Evolutionary conservation across 2,113 vertebrate genomes (phyloP).

Genomic region (Baryphthengus martii): DNA sequence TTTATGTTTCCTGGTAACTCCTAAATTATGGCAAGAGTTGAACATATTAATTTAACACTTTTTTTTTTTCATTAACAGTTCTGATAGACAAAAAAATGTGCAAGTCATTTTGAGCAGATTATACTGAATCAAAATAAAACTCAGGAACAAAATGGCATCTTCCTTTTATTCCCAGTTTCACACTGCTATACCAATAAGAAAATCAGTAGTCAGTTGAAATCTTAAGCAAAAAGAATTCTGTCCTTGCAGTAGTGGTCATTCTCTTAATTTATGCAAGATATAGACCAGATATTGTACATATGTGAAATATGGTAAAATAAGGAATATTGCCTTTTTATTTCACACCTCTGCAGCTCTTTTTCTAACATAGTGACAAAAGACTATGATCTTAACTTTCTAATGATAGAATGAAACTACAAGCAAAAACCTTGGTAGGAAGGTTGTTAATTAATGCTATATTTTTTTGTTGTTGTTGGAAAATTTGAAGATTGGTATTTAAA

Average conservation of each 20-base stretch:
- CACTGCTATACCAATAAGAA: neutral
- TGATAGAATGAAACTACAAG: neutral
- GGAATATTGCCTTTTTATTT: neutral
- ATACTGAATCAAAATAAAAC: conserved; percentile 6
- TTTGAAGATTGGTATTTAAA: neutral
- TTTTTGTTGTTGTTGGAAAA: neutral
- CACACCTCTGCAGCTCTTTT: neutral
- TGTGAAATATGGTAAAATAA: neutral
- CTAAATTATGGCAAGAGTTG: conserved; percentile 38
- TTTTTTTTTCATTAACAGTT: conserved; percentile 5
- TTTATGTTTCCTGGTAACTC: conserved; percentile 60
- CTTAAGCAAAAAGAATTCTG: neutral
- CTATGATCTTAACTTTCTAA: neutral
- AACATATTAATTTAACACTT: conserved; percentile 46
- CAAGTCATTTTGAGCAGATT: conserved; percentile 36
- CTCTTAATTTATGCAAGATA: neutral
- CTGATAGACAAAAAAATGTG: conserved; percentile 10
- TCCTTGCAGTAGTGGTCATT: neutral
- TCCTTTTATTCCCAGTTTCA: neutral
- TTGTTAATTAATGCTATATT: neutral
- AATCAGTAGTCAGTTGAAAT: neutral
- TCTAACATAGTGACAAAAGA: neutral
- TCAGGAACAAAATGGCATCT: neutral
- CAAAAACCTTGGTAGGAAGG: neutral
- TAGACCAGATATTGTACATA: neutral